Base-by-base conservation (phyloP, 2,797 vertebrate species). In the Ciconia nigra region DNA sequence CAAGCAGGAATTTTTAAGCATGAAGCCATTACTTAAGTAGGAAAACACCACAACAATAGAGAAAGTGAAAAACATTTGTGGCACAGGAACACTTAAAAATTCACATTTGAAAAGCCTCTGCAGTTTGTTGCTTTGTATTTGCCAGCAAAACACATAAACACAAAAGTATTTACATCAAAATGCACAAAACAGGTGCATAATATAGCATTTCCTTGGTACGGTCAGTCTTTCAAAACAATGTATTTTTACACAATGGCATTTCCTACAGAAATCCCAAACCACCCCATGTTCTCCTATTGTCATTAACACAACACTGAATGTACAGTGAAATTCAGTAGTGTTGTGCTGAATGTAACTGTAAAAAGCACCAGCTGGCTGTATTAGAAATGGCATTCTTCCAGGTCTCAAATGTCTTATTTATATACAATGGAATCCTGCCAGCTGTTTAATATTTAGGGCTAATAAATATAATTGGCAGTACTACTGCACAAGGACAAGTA, bases 381-480 rank as follows among this genome's bases (percentile, higher is more conserved):
- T 96, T 97, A 97, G 97, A 94, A 96, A 97, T 98, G 98, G 98
- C 98, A 97, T 91, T 91, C 91, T 66, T 98, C 98, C 98, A 98
- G 97, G 96, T 98, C 97, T 98, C 98, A 97, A 97, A 98, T 98
- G 97, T 98, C 98, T 98, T 98, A 98, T 98, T 98, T 98, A 98
- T 98, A 98, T 96, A 98, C 96, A 98, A 72, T 98, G 98, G 97
- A 98, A 98, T 98, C 95, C 95, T 97, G 98, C 98, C 98, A 98
- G 98, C 97, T 98, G 98, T 98, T 98, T 98, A 98, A 98, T 98
- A 98, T 98, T 98, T 98, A 98, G 97, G 93, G 87, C 97, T 98
- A 98, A 99, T 98, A 98, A 98, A 98, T 98, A 97, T 96, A 98
- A 98, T 98, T 98, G 97, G 97, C 97, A 98, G 96, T 91, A 96